These are phyloP conservation scores for Phrixothrix hirtus DNA, from an alignment of 2,888 invertebrate species.

Conservation along the genomic window DNA sequence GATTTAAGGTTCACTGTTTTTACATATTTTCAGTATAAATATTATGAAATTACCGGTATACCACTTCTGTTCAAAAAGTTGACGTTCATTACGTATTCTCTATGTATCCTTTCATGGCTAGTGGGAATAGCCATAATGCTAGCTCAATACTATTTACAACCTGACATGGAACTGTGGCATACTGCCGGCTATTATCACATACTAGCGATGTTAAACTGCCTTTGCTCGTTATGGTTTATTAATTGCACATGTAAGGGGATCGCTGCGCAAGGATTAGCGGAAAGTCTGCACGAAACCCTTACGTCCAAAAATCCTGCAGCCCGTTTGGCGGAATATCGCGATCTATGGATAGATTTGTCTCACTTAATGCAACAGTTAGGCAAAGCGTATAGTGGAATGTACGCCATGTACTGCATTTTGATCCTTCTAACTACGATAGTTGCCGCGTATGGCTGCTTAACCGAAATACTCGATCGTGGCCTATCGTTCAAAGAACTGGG, in stretches of 20 bases:
- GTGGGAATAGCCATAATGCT: slow-evolving; percentile 68
- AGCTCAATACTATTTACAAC: slow-evolving; percentile 71
- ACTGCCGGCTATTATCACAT: slow-evolving; percentile 75
- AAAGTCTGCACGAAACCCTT: slow-evolving; percentile 66
- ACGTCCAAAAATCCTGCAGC: slow-evolving; percentile 66
- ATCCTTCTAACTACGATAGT: slow-evolving; percentile 75
- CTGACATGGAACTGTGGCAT: slow-evolving; percentile 73
- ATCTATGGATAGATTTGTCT: slow-evolving; percentile 72
- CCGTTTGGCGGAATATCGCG: slow-evolving; percentile 68
- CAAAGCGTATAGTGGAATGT: slow-evolving; percentile 76
- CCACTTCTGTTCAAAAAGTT: slow-evolving; percentile 69
- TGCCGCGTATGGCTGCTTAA: slow-evolving; percentile 70
- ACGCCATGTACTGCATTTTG: slow-evolving; percentile 73
- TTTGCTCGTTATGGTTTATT: slow-evolving; percentile 69
- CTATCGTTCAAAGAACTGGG: slow-evolving; percentile 73
- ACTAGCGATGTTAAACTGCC: slow-evolving; percentile 73
- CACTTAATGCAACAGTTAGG: slow-evolving; percentile 80
- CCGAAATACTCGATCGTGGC: slow-evolving; percentile 73
- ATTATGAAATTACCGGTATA: slow-evolving; percentile 64
- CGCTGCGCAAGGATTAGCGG: slow-evolving; percentile 65
- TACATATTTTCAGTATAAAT: slow-evolving; percentile 63
- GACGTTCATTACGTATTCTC: slow-evolving; percentile 64
- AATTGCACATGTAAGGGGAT: slow-evolving; percentile 54
- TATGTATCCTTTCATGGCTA: slow-evolving; percentile 70
- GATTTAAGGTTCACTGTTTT: no score